phyloP scores from a whole-genome alignment of 2,888 invertebrate species.

The Cosmia pyralina region DNA sequence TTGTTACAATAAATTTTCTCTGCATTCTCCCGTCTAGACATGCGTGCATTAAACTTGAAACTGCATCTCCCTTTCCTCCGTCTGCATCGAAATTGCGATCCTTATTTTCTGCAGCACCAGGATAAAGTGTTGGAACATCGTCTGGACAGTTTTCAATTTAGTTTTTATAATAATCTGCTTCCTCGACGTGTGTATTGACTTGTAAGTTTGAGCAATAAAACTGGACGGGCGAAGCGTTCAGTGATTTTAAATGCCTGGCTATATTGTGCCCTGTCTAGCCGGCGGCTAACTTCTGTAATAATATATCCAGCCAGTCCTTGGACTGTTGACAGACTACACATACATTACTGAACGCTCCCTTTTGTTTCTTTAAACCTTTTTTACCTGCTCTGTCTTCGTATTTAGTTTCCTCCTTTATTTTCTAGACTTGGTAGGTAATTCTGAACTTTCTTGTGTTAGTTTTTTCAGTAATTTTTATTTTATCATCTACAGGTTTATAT shows the following conservation, averaged over 20 bases:
- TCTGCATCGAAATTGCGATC: conserved; percentile 62
- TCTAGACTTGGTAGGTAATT: conserved; percentile 33
- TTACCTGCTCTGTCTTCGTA: conserved; percentile 44
- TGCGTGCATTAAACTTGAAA: conserved; percentile 71
- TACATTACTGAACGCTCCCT: conserved; percentile 48
- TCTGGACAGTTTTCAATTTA: conserved; percentile 69
- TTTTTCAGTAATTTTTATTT: conserved; percentile 19
- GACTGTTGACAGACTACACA: conserved; percentile 55
- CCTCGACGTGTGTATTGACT: conserved; percentile 54
- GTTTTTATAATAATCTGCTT: conserved; percentile 58
- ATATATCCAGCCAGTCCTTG: conserved; percentile 59
- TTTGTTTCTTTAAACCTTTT: conserved; percentile 59
- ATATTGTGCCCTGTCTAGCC: conserved; percentile 67
- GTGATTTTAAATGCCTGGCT: conserved; percentile 63
- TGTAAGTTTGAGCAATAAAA: conserved; percentile 64
- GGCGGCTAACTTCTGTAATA: conserved; percentile 65
- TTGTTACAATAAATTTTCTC: conserved; percentile 60
- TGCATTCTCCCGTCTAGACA: conserved; percentile 75
- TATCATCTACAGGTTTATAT: neutral
- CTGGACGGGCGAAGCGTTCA: conserved; percentile 44
- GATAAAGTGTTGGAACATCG: conserved; percentile 53
- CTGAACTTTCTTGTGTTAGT: conserved; percentile 22
- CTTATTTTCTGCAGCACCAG: conserved; percentile 53
- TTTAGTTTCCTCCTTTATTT: conserved; percentile 39
- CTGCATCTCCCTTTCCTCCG: conserved; percentile 56